phyloP scores from a whole-genome alignment of 2,113 vertebrate genomes.

The Hemiprocne comata region DNA sequence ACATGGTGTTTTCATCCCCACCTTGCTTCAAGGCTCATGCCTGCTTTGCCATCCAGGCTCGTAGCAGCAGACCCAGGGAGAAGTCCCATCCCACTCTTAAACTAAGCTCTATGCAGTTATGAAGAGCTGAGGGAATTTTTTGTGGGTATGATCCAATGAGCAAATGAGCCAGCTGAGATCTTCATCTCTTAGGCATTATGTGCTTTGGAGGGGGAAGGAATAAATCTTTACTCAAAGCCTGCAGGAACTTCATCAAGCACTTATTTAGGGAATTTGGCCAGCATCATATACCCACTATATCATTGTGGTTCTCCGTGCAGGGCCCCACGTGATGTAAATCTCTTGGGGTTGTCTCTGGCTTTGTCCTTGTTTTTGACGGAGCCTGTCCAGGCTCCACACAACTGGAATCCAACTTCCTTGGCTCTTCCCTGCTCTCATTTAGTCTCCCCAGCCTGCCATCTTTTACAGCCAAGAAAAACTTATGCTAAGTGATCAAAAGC shows the following conservation, averaged over 20 bases:
- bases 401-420: not conserved
- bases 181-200: not conserved
- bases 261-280: not conserved
- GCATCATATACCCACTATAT: not conserved
- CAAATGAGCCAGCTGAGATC: not conserved
- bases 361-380: not conserved
- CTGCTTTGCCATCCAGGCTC: not conserved
- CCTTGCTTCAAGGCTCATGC: not conserved
- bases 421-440: constrained; percentile 14
- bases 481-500: constrained; percentile 53
- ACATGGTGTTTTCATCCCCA: not conserved
- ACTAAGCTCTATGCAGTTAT: fast-evolving
- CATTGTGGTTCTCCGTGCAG: not conserved
- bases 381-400: not conserved
- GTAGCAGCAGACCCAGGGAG: not conserved
- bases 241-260: constrained; percentile 19
- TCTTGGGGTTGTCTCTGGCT: constrained; percentile 20
- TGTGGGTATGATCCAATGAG: not conserved
- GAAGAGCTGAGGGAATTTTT: not conserved
- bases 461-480: constrained; percentile 58
- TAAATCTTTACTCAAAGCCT: constrained; percentile 5
- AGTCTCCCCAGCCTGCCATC: constrained; percentile 33
- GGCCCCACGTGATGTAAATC: not conserved
- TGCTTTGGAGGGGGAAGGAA: not conserved
- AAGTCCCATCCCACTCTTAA: not conserved